Base-by-base conservation (phyloP, 2,113 vertebrate species). In the Hypomesus transpacificus region DNA sequence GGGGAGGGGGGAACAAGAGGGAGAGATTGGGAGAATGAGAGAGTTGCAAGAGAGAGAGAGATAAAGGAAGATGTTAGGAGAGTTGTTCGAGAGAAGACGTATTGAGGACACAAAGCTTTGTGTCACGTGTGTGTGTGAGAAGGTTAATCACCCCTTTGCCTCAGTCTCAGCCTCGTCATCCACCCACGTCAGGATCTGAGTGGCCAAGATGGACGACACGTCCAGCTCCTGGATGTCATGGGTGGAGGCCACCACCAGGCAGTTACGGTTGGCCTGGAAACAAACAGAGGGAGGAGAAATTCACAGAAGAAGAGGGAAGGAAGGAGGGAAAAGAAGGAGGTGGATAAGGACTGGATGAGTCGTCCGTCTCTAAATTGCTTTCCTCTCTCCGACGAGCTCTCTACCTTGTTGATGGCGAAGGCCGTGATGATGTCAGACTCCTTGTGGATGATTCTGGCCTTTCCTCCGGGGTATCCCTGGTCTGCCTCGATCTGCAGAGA, bases 371-470 rank as follows among this genome's bases (percentile, higher is more conserved):
- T 11, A 46, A 9, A 46, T 2, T 46, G 39, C 9, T 46, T 11
- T 46, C 39, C 7, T 46, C 39, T 46, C 39, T 11, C 39, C 39
- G 1, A 2, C 39, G 9, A 46, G 39, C 1, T 46, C 0, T 46
- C 39, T 94, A 98, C 97, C 95, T 98, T 96, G 85, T 99, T 99
- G 86, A 99, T 93, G 66, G 96, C 93, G 87, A 99, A 99, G 9
- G 97, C 97, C 80, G 97, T 98, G 89, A 99, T 97, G 91, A 98
- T 97, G 89, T 99, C 97, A 2, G 97, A 96, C 63, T 98, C 97
- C 87, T 99, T 99, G 84, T 99, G 97, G 87, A 99, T 96, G 82
- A 99, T 92, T 84, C 96, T 95, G 61, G 97, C 96, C 85, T 97
- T 98, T 74, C 95, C 94, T 67, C 95, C 95, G 14, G 94, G 92